Conservation (phyloP, 2,797 vertebrate species). For the Lagodon rhomboides region DNA sequence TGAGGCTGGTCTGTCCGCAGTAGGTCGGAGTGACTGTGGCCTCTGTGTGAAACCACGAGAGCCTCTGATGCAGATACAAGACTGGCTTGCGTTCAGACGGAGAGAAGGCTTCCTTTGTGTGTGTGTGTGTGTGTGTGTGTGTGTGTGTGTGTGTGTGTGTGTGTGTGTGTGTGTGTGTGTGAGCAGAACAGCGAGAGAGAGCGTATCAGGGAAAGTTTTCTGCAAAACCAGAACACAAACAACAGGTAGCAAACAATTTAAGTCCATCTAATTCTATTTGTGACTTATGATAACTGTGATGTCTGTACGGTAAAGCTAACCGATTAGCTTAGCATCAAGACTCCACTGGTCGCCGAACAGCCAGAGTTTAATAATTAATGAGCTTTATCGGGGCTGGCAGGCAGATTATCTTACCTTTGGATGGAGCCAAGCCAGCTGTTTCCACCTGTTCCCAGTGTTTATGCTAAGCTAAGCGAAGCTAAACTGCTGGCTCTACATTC, state of each 20-base stretch:
- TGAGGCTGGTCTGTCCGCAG: conserved; percentile 72
- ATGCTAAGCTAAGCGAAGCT: conserved; percentile 3
- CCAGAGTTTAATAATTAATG: neutral
- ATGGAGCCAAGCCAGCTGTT: neutral
- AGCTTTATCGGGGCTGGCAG: neutral
- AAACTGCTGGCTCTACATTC: neutral
- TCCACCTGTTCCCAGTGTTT: conserved; percentile 7
- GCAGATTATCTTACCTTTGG: neutral
- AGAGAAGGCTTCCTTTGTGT: conserved; percentile 82
- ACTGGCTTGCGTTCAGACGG: conserved; percentile 64
- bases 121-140: conserved; percentile 59
- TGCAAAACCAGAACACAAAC: neutral
- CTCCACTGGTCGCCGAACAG: too few relatives aligned
- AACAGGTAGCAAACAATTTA: neutral
- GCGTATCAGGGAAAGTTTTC: neutral
- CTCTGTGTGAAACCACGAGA: conserved; percentile 76
- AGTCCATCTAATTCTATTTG: neutral
- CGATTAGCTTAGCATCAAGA: neutral
- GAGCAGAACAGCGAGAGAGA: neutral
- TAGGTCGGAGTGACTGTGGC: conserved; percentile 69
- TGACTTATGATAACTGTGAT: neutral
- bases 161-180: conserved; percentile 24
- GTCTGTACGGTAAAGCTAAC: neutral
- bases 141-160: conserved; percentile 31
- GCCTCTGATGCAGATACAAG: conserved; percentile 61